Conservation (phyloP, 2,888 invertebrate genomes). For the Apotomis betuletana region DNA sequence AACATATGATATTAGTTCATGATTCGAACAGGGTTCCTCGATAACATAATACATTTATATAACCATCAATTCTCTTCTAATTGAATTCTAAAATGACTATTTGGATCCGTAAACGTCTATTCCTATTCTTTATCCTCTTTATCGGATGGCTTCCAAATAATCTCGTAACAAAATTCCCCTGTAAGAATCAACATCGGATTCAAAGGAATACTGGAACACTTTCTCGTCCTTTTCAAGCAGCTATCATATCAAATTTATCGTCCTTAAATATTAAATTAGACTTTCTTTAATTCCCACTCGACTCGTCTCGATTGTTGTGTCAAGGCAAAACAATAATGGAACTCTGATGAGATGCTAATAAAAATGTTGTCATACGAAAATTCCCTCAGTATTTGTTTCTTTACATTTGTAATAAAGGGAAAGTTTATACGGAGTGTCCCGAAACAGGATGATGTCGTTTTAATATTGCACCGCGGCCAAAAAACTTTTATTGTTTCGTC, state of each 20-base stretch:
- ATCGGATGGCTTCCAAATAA: constrained; percentile 35
- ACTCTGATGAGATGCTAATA: constrained; percentile 69
- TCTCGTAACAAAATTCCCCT: constrained; percentile 49
- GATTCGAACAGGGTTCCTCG: constrained; percentile 28
- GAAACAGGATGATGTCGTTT: constrained; percentile 75
- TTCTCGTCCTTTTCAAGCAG: constrained; percentile 53
- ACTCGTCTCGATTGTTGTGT: constrained; percentile 51
- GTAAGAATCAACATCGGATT: constrained; percentile 29
- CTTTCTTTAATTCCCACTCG: constrained; percentile 51
- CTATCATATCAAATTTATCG: constrained; percentile 60
- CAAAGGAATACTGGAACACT: constrained; percentile 44
- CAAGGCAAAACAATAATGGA: constrained; percentile 61
- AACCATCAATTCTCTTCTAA: not conserved
- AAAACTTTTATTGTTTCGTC: constrained; percentile 77
- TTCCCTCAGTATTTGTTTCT: constrained; percentile 64
- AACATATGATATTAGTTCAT: not conserved
- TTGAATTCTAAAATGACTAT: constrained; percentile 11
- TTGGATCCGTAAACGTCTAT: not conserved
- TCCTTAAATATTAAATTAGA: constrained; percentile 65
- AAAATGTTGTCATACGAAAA: constrained; percentile 70
- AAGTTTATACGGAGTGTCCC: constrained; percentile 60
- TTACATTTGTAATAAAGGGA: constrained; percentile 72
- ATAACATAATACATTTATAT: not conserved
- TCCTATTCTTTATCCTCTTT: constrained; percentile 11
- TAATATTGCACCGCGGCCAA: constrained; percentile 72